Conservation (phyloP, 2,888 invertebrate species). For the Meta bourneti region DNA sequence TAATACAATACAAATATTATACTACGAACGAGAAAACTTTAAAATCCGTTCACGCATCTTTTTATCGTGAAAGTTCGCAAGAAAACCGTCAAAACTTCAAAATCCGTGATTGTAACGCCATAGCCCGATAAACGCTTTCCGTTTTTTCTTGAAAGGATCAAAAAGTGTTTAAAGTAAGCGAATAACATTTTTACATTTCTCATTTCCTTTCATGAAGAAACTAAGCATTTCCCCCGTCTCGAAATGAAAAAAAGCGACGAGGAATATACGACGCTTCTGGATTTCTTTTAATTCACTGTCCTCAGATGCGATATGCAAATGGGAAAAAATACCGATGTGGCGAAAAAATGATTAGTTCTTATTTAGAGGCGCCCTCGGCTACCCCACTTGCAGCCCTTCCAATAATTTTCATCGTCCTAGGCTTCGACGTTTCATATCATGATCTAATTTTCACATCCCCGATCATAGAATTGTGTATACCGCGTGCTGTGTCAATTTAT, state of each 20-base stretch:
- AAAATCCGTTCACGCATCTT: no score
- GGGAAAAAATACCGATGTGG: background rate
- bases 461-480: background rate
- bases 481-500: conserved; percentile 3
- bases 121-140: no score
- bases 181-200: background rate
- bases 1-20: no score
- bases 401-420: conserved; percentile 5
- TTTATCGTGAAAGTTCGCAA: no score
- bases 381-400: background rate
- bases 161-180: background rate
- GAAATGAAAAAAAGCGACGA: background rate
- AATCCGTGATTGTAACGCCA: no score
- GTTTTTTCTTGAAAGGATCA: background rate
- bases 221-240: background rate
- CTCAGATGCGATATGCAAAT: conserved; percentile 25
- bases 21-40: no score
- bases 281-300: conserved; percentile 15
- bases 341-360: conserved; percentile 22
- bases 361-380: background rate
- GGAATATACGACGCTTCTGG: background rate
- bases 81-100: no score
- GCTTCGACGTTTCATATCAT: conserved; percentile 15
- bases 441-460: conserved; percentile 20
- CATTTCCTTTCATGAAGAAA: background rate